Evolutionary conservation across 2,888 invertebrate species (phyloP).

Genomic region (Rhimphoctona megacephalus): DNA sequence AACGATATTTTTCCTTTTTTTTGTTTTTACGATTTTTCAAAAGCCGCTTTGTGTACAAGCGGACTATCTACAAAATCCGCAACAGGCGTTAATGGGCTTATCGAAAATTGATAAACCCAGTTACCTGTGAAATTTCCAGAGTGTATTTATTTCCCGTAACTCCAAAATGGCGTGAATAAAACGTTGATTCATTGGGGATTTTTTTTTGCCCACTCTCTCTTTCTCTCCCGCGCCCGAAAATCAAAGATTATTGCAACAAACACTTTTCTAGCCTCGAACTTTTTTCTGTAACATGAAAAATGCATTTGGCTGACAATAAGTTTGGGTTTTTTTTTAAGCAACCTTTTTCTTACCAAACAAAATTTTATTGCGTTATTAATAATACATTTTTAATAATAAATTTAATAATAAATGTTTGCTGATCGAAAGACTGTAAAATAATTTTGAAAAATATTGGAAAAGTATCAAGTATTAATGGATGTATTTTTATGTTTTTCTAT

Average conservation of each 20-base stretch:
- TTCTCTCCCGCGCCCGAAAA: not conserved
- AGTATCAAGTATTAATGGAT: not conserved
- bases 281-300: not conserved
- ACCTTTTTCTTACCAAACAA: not conserved
- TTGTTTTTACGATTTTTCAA: slow-evolving; percentile 30
- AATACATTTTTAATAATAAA: too few species aligned
- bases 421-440: not conserved
- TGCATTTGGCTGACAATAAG: not conserved
- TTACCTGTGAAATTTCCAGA: slow-evolving; percentile 60
- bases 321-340: too few species aligned
- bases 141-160: not conserved
- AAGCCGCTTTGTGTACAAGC: slow-evolving; percentile 10
- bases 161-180: slow-evolving; percentile 15
- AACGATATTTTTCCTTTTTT: not conserved
- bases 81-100: slow-evolving; percentile 80
- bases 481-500: slow-evolving; percentile 5
- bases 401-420: not conserved
- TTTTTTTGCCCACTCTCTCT: slow-evolving; percentile 10
- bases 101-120: slow-evolving; percentile 79
- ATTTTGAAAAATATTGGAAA: not conserved
- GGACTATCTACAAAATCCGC: slow-evolving; percentile 41
- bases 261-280: not conserved
- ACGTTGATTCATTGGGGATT: slow-evolving; percentile 26
- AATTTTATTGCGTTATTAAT: not conserved
- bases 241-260: not conserved